phyloP scores from a whole-genome alignment of 2,113 vertebrate species.

The Lepus americanus region DNA sequence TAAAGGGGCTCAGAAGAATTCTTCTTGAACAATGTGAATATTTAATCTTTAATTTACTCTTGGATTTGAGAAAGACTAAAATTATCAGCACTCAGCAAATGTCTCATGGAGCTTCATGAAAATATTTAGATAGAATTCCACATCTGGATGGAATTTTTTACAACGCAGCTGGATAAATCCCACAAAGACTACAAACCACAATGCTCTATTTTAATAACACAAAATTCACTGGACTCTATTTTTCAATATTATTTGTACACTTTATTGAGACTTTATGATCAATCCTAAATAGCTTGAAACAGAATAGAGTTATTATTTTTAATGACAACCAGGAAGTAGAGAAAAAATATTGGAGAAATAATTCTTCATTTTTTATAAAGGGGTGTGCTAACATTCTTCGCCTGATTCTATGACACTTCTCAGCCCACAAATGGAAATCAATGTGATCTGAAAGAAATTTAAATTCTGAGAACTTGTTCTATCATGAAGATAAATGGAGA shows the following conservation, averaged over 20 bases:
- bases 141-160: not conserved
- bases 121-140: slow-evolving; percentile 49
- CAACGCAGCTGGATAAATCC: slow-evolving; percentile 34
- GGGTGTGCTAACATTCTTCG: not conserved
- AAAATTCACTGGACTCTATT: slow-evolving; percentile 39
- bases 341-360: slow-evolving; percentile 66
- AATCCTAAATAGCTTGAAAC: slow-evolving; percentile 83
- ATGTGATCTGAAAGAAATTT: slow-evolving; percentile 32
- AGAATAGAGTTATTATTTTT: slow-evolving; percentile 79
- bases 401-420: slow-evolving; percentile 36
- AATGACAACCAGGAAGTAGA: slow-evolving; percentile 80
- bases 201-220: slow-evolving; percentile 43
- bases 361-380: slow-evolving; percentile 6
- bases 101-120: slow-evolving; percentile 27
- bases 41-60: slow-evolving; percentile 62
- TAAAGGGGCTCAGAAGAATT: slow-evolving; percentile 44
- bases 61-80: slow-evolving; percentile 56
- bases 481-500: slow-evolving; percentile 17
- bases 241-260: slow-evolving; percentile 70
- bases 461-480: slow-evolving; percentile 45
- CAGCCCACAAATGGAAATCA: not conserved
- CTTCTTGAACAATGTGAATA: slow-evolving; percentile 49
- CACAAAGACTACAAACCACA: slow-evolving; percentile 49
- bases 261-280: slow-evolving; percentile 75
- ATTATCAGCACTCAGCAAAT: slow-evolving; percentile 46